Percentiles rank a stretch among this genome's conserved stretches.
Evolutionary conservation across 2,113 vertebrate genomes (phyloP).

Genomic region (Struthidea cinerea): DNA sequence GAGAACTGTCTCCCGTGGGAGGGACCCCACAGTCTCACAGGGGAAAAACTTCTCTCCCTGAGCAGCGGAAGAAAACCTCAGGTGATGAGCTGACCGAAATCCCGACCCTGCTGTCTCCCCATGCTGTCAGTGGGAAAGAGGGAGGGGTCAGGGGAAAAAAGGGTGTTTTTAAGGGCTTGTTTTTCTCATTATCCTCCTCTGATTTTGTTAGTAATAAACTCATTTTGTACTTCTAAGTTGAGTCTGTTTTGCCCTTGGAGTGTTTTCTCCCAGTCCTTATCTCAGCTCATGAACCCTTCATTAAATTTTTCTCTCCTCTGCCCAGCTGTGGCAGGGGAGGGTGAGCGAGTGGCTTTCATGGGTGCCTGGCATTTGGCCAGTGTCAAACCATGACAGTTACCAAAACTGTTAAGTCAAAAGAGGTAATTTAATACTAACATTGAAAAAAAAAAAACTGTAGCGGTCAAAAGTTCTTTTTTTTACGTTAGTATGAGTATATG

Average conservation of each 20-base stretch:
- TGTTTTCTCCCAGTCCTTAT: background rate
- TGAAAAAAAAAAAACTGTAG: background rate
- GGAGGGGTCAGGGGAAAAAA: background rate
- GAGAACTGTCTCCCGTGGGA: background rate
- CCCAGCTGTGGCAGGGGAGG: background rate
- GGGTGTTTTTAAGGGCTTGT: background rate
- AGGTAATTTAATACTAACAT: background rate
- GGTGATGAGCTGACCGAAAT: background rate
- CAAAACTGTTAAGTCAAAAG: background rate
- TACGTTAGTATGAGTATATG: background rate
- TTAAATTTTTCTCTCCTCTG: background rate
- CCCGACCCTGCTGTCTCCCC: background rate
- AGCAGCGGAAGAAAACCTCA: background rate
- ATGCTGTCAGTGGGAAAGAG: background rate
- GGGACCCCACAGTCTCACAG: background rate
- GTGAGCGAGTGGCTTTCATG: accelerated
- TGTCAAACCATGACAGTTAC: background rate
- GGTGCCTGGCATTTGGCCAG: background rate
- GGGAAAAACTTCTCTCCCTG: background rate
- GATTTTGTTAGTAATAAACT: background rate
- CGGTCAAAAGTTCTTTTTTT: background rate
- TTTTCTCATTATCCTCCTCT: background rate
- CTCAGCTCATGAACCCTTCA: background rate
- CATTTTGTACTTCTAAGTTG: background rate
- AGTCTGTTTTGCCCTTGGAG: background rate